phyloP scores from a whole-genome alignment of 2,888 invertebrate genomes.

The Microchrysa polita region DNA sequence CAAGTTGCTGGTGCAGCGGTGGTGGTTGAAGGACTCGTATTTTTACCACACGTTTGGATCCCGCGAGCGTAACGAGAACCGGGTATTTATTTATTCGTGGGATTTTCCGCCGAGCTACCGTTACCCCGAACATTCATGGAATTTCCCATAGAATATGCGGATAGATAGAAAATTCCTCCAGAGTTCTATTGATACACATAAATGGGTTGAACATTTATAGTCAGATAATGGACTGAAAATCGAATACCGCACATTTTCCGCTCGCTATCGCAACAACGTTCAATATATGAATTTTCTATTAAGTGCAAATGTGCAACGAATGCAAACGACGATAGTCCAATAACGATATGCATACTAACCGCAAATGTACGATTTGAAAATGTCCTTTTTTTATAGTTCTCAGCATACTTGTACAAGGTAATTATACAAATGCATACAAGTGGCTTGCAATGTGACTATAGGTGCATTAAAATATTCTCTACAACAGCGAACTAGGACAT shows the following conservation, averaged over 20 bases:
- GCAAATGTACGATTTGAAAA: not conserved
- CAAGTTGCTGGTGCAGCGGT: too few species aligned
- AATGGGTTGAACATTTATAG: not conserved
- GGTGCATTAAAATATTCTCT: too few species aligned
- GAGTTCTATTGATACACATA: not conserved
- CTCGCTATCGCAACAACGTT: not conserved
- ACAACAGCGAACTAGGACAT: too few species aligned
- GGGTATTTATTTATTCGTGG: not conserved
- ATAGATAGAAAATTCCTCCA: not conserved
- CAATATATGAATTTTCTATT: constrained; percentile 7
- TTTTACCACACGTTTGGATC: too few species aligned
- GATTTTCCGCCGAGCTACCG: not conserved
- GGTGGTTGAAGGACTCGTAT: too few species aligned
- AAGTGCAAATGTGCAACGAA: not conserved
- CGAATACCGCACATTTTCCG: constrained; percentile 10
- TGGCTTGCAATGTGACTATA: too few species aligned
- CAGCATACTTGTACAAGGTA: not conserved
- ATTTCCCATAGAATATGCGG: not conserved
- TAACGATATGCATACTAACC: not conserved
- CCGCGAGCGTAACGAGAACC: too few species aligned
- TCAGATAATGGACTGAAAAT: not conserved
- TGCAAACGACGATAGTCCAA: not conserved
- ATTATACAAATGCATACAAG: constrained; percentile 1
- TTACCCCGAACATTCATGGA: not conserved
- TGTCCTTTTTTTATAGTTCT: too few species aligned